Evolutionary conservation across 2,888 invertebrate species (phyloP), one percentile per base, ranked within the genome.

Genomic region (Pollenia griseotomentosa): DNA sequence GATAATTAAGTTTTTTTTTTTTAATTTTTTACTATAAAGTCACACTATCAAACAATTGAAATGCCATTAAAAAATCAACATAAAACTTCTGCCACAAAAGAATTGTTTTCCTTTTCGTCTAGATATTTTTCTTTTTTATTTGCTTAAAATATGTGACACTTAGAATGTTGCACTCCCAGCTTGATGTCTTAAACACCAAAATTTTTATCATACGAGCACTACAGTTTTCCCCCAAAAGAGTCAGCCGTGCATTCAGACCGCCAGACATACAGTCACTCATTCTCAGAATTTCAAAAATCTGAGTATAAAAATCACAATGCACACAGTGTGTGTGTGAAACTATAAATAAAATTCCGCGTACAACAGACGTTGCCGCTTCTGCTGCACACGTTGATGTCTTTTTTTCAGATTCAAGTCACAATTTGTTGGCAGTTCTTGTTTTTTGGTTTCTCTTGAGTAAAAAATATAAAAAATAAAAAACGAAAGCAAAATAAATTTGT

Each of bases 171-270:
- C 75, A 77, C 83, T 83, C 68, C 46, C 83, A 44, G 83, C 83
- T 83, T 83, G 61, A 83, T 70, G 83, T 77, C 83, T 75, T 75
- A 61, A 75, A 63, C 42, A 19, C 1, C 42, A 66, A 73, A 73
- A 66, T 84, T 88, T 83, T 75, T 63, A 55, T 86, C 89, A 88
- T 86, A 81, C 81, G 88, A 82, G 75, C 81, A 88, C 46, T 40
- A 70, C 77, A 78, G 68, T 74, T 57, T 16, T 73, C 70, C 82
- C 70, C 83, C 73, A 70, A 73, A 55, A 51, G 40, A 61, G 23
- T 42, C 85, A 88, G 88, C 84, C 89, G 89, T 79, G 14, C 55
- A 83, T 57, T 61, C 83, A 80, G n/a, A 40, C 79, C 44, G 66
- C 48, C 88, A 81, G 73, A 40, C 88, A 80, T 66, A 19, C 59